Percentiles rank a stretch among this genome's conserved stretches.
Evolutionary conservation across 1,140 invertebrate species (phyloP).

Genomic region (Anastrepha obliqua): DNA sequence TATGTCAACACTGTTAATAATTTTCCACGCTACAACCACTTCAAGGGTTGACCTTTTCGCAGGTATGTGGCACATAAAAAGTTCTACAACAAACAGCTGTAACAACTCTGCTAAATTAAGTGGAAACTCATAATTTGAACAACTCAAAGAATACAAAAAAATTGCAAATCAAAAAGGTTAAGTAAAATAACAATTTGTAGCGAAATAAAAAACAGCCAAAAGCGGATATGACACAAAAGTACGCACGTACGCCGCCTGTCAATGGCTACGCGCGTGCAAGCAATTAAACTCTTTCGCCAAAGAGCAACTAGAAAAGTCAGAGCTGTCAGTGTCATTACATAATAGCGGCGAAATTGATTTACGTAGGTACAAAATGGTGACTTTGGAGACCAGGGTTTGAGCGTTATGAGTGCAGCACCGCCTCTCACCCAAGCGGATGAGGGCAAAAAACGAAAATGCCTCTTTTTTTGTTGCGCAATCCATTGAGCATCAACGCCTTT

Average conservation of each 20-base stretch:
- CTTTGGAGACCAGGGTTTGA: neutral
- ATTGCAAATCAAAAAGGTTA: slow-evolving; percentile 32
- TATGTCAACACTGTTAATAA: slow-evolving; percentile 12
- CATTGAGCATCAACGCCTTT: slow-evolving; percentile 34
- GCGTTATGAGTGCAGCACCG: neutral
- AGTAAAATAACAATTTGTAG: neutral
- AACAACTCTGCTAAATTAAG: slow-evolving; percentile 71
- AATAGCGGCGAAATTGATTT: slow-evolving; percentile 52
- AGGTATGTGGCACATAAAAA: neutral
- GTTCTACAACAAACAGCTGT: slow-evolving; percentile 63
- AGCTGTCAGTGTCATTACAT: slow-evolving; percentile 20
- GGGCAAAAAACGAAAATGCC: neutral
- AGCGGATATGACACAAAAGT: neutral
- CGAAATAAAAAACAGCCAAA: neutral
- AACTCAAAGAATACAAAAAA: slow-evolving; percentile 34
- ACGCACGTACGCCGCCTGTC: neutral
- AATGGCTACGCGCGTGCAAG: slow-evolving; percentile 15
- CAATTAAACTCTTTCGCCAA: slow-evolving; percentile 48
- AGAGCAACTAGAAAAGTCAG: neutral
- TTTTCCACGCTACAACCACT: neutral
- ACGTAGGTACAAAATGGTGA: neutral
- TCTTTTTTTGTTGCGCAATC: neutral
- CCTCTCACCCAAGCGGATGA: neutral
- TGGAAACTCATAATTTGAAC: slow-evolving; percentile 62
- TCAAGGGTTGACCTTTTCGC: slow-evolving; percentile 21